Conservation (phyloP, 1,140 invertebrate genomes). For the Atta texana region DNA sequence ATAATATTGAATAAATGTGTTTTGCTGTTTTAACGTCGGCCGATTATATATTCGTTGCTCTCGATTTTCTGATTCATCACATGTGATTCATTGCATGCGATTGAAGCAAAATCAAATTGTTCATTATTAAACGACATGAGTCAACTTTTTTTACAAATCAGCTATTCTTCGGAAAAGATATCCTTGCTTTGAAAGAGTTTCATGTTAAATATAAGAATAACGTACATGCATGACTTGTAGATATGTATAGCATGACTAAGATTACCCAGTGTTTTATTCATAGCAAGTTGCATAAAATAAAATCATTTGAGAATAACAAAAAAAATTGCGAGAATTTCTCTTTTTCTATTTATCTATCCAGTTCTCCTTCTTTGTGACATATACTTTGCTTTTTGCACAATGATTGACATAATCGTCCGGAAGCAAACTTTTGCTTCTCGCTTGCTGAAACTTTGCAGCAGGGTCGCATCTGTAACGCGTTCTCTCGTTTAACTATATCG, state of each 20-base stretch:
- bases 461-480: neutral
- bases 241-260: neutral
- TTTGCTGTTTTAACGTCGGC: neutral
- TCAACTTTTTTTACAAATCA: slow-evolving; percentile 2
- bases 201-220: neutral
- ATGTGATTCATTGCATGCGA: slow-evolving; percentile 7
- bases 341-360: neutral
- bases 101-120: slow-evolving; percentile 28
- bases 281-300: neutral
- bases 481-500: neutral
- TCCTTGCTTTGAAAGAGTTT: neutral
- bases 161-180: neutral
- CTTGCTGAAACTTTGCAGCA: neutral
- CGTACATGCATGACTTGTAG: neutral
- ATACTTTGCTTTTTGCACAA: neutral
- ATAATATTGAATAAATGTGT: neutral
- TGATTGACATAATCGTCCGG: neutral
- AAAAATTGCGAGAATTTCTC: neutral
- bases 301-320: neutral
- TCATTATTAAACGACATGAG: neutral
- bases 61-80: slow-evolving; percentile 33
- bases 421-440: slow-evolving; percentile 1
- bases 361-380: neutral
- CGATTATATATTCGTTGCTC: neutral
- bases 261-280: neutral